Percentiles rank a stretch among this genome's conserved stretches.
phyloP scores from a whole-genome alignment of 2,113 vertebrate species.

The Mionectes macconnelli region DNA sequence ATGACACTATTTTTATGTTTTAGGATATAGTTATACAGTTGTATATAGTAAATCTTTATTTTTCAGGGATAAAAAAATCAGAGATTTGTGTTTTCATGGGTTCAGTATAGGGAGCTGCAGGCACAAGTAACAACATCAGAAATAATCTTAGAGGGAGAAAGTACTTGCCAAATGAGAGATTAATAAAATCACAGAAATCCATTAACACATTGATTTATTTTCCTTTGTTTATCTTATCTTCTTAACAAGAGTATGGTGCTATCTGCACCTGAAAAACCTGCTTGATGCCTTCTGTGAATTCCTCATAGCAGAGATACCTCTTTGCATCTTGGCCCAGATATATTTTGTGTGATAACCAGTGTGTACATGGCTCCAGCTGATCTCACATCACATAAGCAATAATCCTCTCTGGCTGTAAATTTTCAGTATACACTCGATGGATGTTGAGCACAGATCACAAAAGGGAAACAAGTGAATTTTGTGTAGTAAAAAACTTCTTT shows the following conservation, averaged over 20 bases:
- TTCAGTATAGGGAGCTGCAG: not conserved
- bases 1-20: not conserved
- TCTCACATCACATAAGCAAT: not conserved
- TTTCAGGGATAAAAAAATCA: not conserved
- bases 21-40: not conserved
- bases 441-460: not conserved
- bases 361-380: not conserved
- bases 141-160: not conserved
- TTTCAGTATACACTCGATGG: not conserved
- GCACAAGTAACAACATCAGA: not conserved
- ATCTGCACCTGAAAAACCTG: not conserved
- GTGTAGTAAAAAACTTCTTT: not conserved
- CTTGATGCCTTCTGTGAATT: not conserved
- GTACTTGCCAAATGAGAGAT: not conserved
- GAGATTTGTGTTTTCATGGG: not conserved
- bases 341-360: not conserved
- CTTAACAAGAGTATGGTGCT: accelerated
- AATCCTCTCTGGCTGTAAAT: not conserved
- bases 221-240: not conserved
- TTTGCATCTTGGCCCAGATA: not conserved
- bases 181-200: not conserved
- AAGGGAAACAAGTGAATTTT: not conserved
- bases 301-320: not conserved
- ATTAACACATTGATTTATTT: not conserved
- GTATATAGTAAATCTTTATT: not conserved